phyloP scores from a whole-genome alignment of 2,113 vertebrate genomes.

The Pelecanus crispus region DNA sequence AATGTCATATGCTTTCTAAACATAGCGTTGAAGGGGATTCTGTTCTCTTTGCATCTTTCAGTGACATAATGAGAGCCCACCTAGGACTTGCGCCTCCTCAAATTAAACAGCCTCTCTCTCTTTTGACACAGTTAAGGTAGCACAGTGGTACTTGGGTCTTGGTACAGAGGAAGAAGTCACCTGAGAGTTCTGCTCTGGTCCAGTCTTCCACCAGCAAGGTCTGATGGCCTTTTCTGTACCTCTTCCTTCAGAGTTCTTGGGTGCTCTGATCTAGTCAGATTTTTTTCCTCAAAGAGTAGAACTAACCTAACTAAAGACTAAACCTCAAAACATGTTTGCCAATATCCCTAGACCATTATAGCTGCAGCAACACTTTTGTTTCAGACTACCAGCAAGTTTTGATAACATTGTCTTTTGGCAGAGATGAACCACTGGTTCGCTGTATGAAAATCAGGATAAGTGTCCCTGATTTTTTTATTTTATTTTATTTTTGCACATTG shows the following conservation, averaged over 20 bases:
- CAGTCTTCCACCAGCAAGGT: not conserved
- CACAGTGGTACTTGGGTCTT: not conserved
- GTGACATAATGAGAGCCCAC: not conserved
- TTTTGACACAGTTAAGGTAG: not conserved
- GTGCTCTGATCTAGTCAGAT: not conserved
- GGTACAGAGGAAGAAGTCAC: not conserved
- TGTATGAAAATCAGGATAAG: not conserved
- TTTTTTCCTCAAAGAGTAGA: not conserved
- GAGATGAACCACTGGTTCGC: not conserved
- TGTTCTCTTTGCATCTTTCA: not conserved
- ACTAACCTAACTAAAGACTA: not conserved
- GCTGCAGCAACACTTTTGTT: not conserved
- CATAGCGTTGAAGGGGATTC: not conserved
- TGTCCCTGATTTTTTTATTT: not conserved
- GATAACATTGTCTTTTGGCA: not conserved
- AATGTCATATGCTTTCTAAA: not conserved
- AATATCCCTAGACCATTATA: not conserved
- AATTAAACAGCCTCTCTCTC: not conserved
- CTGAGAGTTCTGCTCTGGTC: not conserved
- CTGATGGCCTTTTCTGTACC: not conserved
- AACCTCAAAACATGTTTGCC: not conserved
- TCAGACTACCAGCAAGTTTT: not conserved
- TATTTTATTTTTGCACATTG: not conserved
- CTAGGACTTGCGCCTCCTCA: not conserved
- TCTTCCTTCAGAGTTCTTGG: not conserved